Percentiles rank a stretch among this genome's conserved stretches.
These are phyloP conservation scores for Cyrtodaria siliqua DNA, from an alignment of 2,888 invertebrate species.

Conservation along the genomic window DNA sequence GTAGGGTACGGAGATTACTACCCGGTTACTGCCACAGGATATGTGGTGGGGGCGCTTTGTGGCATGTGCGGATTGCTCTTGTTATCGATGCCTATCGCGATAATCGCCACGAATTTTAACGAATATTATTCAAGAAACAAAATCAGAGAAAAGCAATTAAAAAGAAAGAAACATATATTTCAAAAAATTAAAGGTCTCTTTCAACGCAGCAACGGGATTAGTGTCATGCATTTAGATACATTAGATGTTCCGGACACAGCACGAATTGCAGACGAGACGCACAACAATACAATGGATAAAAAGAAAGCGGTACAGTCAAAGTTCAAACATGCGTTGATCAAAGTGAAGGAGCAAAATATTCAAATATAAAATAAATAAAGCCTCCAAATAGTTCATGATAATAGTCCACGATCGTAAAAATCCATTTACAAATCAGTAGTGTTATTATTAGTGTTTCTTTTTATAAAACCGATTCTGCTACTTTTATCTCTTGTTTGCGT, in stretches of 20 bases:
- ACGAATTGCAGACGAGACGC: neutral
- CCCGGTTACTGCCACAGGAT: conserved; percentile 67
- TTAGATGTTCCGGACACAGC: neutral
- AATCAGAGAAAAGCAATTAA: conserved; percentile 53
- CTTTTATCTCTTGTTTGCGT: no score
- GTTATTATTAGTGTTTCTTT: no score
- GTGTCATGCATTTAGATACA: conserved; percentile 2
- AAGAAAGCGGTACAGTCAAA: no score
- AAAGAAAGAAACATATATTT: conserved; percentile 47
- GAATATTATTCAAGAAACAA: conserved; percentile 69
- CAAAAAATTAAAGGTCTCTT: conserved; percentile 43
- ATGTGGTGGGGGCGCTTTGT: conserved; percentile 69
- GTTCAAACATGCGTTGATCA: no score
- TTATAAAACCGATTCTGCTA: no score
- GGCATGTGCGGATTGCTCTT: conserved; percentile 72
- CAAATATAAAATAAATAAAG: no score
- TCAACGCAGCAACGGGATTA: conserved; percentile 23
- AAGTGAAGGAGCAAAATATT: no score
- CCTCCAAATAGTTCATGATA: no score
- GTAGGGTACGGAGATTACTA: conserved; percentile 79
- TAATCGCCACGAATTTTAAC: conserved; percentile 78
- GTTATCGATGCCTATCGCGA: conserved; percentile 75
- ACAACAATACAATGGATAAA: no score
- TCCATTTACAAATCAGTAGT: no score
- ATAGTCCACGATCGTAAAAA: no score